Evolutionary conservation across 2,113 vertebrate genomes (phyloP).

Genomic region (Vulpes ferrilata): DNA sequence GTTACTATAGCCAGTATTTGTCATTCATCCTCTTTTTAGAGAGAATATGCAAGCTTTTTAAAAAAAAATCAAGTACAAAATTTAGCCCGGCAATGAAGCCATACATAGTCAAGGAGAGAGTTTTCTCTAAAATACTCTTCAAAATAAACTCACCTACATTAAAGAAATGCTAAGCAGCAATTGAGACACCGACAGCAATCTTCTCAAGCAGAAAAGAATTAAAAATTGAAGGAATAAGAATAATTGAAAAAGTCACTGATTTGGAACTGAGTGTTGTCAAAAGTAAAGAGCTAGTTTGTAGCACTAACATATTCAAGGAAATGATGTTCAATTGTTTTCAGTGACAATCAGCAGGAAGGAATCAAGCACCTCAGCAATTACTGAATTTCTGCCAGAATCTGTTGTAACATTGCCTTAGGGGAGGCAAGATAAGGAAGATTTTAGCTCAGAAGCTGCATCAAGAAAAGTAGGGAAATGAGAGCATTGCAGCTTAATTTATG

Average conservation of each 20-base stretch:
- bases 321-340: slow-evolving; percentile 78
- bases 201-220: slow-evolving; percentile 74
- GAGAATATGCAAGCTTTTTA: not conserved
- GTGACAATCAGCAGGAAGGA: slow-evolving; percentile 63
- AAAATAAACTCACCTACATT: slow-evolving; percentile 29
- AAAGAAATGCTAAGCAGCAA: slow-evolving; percentile 29
- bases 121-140: slow-evolving; percentile 57
- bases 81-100: slow-evolving; percentile 20
- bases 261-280: slow-evolving; percentile 72
- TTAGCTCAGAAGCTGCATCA: slow-evolving; percentile 58
- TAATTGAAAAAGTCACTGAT: slow-evolving; percentile 81
- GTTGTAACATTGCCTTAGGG: slow-evolving; percentile 73
- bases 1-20: not conserved
- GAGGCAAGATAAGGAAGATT: slow-evolving; percentile 53
- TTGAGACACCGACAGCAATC: slow-evolving; percentile 64
- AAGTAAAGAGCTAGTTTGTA: slow-evolving; percentile 73
- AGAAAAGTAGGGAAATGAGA: slow-evolving; percentile 63
- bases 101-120: not conserved
- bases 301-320: slow-evolving; percentile 67
- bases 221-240: slow-evolving; percentile 71
- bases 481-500: not conserved
- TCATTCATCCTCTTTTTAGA: not conserved
- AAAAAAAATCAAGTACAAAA: not conserved
- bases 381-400: slow-evolving; percentile 59
- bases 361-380: slow-evolving; percentile 72